phyloP scores from a whole-genome alignment of 2,797 vertebrate genomes.

The Chanos chanos region DNA sequence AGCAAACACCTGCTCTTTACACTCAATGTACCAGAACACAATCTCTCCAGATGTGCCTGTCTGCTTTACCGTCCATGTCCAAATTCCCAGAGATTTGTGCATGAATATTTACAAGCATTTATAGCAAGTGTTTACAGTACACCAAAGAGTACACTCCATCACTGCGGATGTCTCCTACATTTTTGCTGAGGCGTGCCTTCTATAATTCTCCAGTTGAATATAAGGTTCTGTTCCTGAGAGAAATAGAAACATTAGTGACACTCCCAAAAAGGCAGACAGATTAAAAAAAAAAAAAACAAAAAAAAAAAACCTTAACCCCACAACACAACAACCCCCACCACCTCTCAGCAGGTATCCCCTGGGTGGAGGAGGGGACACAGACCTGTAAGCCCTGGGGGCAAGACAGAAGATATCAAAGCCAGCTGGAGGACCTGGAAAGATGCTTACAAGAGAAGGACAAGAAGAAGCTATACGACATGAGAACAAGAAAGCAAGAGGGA shows the following conservation, averaged over 20 bases:
- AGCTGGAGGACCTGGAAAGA: constrained; percentile 29
- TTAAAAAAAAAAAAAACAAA: constrained; percentile 19
- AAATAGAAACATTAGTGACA: neutral
- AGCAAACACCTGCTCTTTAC: constrained; percentile 46
- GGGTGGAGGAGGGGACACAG: constrained; percentile 2
- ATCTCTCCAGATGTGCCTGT: constrained; percentile 49
- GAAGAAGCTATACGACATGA: constrained; percentile 31
- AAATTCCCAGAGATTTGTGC: neutral
- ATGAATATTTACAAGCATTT: too few relatives aligned
- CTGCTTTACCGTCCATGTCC: too few relatives aligned
- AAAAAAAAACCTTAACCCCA: constrained; percentile 4
- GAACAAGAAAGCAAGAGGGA: neutral
- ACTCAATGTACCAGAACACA: too few relatives aligned
- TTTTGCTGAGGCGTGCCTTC: too few relatives aligned
- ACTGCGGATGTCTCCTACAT: too few relatives aligned
- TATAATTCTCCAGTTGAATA: too few relatives aligned
- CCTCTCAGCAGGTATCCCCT: neutral
- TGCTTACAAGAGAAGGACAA: constrained; percentile 22
- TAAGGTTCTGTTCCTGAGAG: too few relatives aligned
- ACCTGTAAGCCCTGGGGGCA: constrained; percentile 13
- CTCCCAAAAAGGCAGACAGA: neutral
- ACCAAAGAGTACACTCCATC: too few relatives aligned
- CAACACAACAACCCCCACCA: constrained; percentile 5
- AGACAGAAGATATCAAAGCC: constrained; percentile 30
- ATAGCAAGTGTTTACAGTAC: too few relatives aligned